Conservation (phyloP, 2,797 vertebrate species). For the Melanogrammus aeglefinus region DNA sequence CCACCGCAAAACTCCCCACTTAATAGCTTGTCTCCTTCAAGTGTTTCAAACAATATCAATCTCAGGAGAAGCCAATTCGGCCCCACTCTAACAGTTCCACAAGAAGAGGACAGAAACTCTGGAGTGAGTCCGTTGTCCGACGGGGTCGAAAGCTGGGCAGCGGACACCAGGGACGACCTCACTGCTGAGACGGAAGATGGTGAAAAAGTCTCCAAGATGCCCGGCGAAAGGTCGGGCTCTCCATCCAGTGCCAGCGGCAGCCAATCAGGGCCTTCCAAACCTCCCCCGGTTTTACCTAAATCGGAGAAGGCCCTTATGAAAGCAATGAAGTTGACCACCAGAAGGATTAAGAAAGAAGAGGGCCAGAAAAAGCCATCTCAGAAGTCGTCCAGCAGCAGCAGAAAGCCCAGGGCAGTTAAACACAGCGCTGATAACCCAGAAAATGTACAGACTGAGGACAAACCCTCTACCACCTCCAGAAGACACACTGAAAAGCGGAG, state of each 20-base stretch:
- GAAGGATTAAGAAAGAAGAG: conserved; percentile 83
- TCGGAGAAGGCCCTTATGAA: conserved; percentile 89
- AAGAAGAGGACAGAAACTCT: conserved; percentile 58
- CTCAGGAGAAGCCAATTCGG: conserved; percentile 38
- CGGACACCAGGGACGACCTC: conserved; percentile 54
- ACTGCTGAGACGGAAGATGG: conserved; percentile 7
- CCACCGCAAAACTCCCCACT: conserved; percentile 26
- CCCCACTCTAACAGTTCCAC: conserved; percentile 55
- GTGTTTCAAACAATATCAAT: conserved; percentile 35
- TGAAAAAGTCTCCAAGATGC: conserved; percentile 38
- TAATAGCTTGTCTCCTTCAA: conserved; percentile 27
- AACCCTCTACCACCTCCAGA: conserved; percentile 26
- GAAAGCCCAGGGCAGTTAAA: conserved; percentile 45
- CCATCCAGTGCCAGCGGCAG: conserved; percentile 66
- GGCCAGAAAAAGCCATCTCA: conserved; percentile 62
- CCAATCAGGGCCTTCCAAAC: conserved; percentile 73
- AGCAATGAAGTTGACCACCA: conserved; percentile 88
- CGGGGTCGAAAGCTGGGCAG: conserved; percentile 53
- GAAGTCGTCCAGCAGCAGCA: conserved; percentile 46
- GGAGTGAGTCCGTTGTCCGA: conserved; percentile 63
- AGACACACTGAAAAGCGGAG: conserved; percentile 11
- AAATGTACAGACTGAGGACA: conserved; percentile 26
- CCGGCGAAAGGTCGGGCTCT: conserved; percentile 68
- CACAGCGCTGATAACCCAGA: conserved; percentile 53
- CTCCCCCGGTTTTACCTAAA: conserved; percentile 90